phyloP scores from a whole-genome alignment of 1,140 invertebrate species.

The Hetaerina americana region DNA sequence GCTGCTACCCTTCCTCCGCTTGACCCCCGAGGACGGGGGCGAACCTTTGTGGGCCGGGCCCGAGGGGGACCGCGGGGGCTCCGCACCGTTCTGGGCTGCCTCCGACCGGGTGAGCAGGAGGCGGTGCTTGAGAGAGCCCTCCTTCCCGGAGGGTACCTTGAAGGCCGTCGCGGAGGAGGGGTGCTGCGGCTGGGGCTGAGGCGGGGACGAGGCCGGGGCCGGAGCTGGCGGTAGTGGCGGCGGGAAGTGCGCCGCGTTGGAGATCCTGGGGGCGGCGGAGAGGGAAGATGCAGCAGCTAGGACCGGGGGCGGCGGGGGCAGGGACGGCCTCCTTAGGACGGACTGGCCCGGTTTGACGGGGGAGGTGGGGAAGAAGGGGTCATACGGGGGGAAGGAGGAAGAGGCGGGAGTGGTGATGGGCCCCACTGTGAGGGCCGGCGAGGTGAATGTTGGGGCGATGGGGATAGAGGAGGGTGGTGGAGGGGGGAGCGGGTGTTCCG shows the following conservation, averaged over 20 bases:
- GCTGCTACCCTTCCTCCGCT: not conserved
- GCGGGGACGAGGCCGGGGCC: not conserved
- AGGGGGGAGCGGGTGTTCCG: not conserved
- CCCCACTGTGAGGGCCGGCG: not conserved
- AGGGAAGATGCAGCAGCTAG: too few relatives aligned
- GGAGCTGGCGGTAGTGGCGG: not conserved
- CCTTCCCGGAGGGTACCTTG: conserved; percentile 33
- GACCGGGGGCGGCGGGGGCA: too few relatives aligned
- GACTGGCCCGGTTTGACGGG: conserved; percentile 6
- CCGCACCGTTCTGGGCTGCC: not conserved
- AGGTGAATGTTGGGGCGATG: not conserved
- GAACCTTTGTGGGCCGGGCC: not conserved
- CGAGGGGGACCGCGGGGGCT: not conserved
- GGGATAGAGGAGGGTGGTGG: not conserved
- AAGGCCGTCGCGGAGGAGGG: conserved; percentile 18
- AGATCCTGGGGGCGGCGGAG: not conserved
- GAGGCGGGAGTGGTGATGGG: not conserved
- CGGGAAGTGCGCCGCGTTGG: too few relatives aligned
- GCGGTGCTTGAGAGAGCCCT: conserved; percentile 33
- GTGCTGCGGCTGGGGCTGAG: not conserved
- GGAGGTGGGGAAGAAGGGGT: not conserved
- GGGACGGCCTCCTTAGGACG: conserved; percentile 3
- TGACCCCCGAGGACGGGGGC: not conserved
- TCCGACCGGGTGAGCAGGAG: conserved; percentile 19
- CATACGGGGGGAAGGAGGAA: not conserved